Percentiles rank a stretch among this genome's conserved stretches.
Conservation (phyloP, 2,888 invertebrate species). For the Pinctada fucata region DNA sequence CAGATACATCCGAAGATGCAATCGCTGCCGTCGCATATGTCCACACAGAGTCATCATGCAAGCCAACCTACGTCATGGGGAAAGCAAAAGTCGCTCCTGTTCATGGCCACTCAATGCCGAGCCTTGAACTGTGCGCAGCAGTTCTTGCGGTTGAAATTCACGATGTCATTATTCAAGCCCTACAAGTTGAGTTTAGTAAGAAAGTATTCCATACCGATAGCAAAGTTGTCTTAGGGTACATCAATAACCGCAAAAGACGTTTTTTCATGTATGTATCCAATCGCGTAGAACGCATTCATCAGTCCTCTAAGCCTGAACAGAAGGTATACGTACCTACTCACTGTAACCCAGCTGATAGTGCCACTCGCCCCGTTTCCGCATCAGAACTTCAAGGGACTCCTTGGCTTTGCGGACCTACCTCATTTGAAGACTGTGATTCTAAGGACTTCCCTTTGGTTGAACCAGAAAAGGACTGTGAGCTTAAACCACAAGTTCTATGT, state of each 20-base stretch:
- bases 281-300: constrained; percentile 38
- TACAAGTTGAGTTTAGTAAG: constrained; percentile 22
- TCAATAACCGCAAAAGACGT: constrained; percentile 38
- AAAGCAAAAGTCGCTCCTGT: constrained; percentile 52
- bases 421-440: neutral
- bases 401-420: constrained; percentile 34
- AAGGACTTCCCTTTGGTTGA: constrained; percentile 28
- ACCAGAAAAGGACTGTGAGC: constrained; percentile 28
- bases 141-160: constrained; percentile 44
- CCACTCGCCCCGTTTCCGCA: constrained; percentile 27
- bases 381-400: constrained; percentile 3
- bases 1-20: constrained; percentile 54
- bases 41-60: neutral
- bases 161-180: constrained; percentile 16
- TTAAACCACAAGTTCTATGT: constrained; percentile 24
- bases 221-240: constrained; percentile 46
- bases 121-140: constrained; percentile 52
- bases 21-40: constrained; percentile 53
- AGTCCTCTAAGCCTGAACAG: constrained; percentile 33
- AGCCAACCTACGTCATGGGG: constrained; percentile 45
- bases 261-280: constrained; percentile 48
- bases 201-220: constrained; percentile 46
- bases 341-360: constrained; percentile 40
- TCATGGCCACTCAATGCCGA: constrained; percentile 46
- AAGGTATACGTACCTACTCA: constrained; percentile 41